These are phyloP conservation scores for Sinodicranocentrus sp. DNA, from an alignment of 2,888 invertebrate genomes.

Conservation along the genomic window DNA sequence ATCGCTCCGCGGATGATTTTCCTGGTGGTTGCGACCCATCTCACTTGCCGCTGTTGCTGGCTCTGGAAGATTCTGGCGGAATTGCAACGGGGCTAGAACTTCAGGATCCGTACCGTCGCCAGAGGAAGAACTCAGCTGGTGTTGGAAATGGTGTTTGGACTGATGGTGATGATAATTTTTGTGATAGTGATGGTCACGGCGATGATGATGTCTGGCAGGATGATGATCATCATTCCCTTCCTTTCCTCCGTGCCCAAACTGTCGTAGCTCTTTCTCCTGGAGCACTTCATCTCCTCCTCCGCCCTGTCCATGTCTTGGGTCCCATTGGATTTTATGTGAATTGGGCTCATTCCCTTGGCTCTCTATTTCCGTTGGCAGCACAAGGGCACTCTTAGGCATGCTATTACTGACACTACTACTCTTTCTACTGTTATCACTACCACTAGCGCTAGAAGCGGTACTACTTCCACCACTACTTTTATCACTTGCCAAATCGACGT, in stretches of 20 bases:
- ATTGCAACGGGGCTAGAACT: not conserved
- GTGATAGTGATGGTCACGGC: constrained; percentile 52
- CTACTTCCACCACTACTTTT: constrained; percentile 42
- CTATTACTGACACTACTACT: constrained; percentile 44
- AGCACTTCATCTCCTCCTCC: constrained; percentile 54
- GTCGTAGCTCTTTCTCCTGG: constrained; percentile 21
- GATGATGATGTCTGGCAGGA: constrained; percentile 63
- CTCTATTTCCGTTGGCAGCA: constrained; percentile 41
- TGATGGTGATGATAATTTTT: constrained; percentile 61
- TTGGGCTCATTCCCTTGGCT: constrained; percentile 61
- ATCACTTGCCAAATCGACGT: constrained; percentile 63
- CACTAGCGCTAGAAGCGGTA: constrained; percentile 8
- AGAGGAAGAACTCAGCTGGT: constrained; percentile 32
- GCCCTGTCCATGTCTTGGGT: constrained; percentile 47
- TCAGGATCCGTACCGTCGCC: not conserved
- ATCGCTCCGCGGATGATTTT: constrained; percentile 10
- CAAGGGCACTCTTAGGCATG: constrained; percentile 52
- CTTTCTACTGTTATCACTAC: constrained; percentile 46
- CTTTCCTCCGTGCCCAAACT: not conserved
- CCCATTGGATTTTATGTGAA: constrained; percentile 64
- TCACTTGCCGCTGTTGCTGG: constrained; percentile 26
- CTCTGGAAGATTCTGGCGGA: not conserved
- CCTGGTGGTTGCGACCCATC: not conserved
- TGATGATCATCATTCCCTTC: constrained; percentile 60
- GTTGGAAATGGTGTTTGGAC: constrained; percentile 33